Conservation (phyloP, 2,113 vertebrate species). For the Guaruba guarouba region DNA sequence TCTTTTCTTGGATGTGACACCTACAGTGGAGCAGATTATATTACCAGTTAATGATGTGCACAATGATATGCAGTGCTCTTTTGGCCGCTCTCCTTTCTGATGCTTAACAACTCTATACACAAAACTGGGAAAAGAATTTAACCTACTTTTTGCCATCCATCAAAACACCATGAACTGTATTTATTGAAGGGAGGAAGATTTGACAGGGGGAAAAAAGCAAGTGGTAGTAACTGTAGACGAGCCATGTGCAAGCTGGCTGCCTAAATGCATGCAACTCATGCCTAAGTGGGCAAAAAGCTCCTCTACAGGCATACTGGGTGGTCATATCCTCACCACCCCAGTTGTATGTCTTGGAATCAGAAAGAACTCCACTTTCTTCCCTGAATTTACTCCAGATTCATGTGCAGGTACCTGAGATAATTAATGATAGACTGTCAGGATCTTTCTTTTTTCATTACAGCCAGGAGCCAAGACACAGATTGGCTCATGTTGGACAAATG, state of each 20-base stretch:
- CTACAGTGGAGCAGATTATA: neutral
- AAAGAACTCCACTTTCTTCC: neutral
- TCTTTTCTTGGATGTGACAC: conserved; percentile 49
- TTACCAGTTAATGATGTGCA: conserved; percentile 54
- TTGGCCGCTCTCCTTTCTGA: neutral
- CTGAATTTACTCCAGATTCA: conserved; percentile 13
- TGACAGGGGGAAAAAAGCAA: neutral
- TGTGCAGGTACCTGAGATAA: neutral
- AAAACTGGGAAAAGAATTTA: neutral
- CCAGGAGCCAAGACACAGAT: neutral
- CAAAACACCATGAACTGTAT: neutral
- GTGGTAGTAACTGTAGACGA: neutral
- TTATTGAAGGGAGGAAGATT: neutral
- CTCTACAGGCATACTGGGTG: neutral
- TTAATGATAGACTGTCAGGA: neutral
- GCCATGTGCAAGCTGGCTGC: neutral
- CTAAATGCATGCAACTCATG: neutral
- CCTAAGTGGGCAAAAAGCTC: neutral
- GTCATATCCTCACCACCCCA: neutral
- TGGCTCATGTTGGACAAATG: neutral
- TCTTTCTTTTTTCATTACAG: neutral
- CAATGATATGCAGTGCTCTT: neutral
- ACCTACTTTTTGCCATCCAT: neutral
- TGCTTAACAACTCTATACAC: neutral
- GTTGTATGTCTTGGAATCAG: neutral